Evolutionary conservation across 1,140 invertebrate genomes (phyloP).

Genomic region (Thaumetopoea pityocampa): DNA sequence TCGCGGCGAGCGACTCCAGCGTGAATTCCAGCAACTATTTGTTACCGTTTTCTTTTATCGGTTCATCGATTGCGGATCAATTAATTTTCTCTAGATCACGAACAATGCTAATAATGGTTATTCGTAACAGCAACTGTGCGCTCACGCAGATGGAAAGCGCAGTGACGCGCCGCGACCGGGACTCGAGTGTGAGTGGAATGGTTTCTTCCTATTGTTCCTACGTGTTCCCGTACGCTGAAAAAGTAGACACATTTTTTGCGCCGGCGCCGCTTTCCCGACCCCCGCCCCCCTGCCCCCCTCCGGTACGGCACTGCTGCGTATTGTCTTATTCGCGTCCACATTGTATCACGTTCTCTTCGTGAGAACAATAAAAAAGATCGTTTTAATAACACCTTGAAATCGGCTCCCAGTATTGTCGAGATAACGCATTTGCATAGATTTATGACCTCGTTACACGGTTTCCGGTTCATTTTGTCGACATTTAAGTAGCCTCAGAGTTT

Average conservation of each 20-base stretch:
- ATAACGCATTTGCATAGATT: slow-evolving; percentile 9
- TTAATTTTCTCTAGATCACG: slow-evolving; percentile 58
- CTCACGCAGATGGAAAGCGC: slow-evolving; percentile 55
- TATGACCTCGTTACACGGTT: slow-evolving; percentile 6
- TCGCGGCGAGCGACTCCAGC: background rate
- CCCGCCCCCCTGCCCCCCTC: slow-evolving; percentile 16
- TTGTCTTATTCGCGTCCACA: background rate
- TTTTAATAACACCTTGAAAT: slow-evolving; percentile 21
- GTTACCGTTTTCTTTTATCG: slow-evolving; percentile 36
- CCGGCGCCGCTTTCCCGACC: slow-evolving; percentile 45
- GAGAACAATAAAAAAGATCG: slow-evolving; percentile 15
- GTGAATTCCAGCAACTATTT: slow-evolving; percentile 1
- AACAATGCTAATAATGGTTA: slow-evolving; percentile 69
- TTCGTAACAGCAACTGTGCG: slow-evolving; percentile 46
- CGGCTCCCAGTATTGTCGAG: slow-evolving; percentile 22
- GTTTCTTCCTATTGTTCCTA: slow-evolving; percentile 69
- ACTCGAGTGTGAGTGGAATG: slow-evolving; percentile 50
- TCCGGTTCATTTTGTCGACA: slow-evolving; percentile 12
- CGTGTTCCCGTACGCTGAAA: slow-evolving; percentile 35
- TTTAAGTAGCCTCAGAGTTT: slow-evolving; percentile 6
- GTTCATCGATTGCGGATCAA: slow-evolving; percentile 46
- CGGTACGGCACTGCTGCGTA: background rate
- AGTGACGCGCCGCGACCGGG: slow-evolving; percentile 36
- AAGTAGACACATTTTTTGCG: slow-evolving; percentile 39
- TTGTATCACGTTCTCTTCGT: slow-evolving; percentile 1